Conservation (phyloP, 2,888 invertebrate genomes). For the Nebria brevicollis region DNA sequence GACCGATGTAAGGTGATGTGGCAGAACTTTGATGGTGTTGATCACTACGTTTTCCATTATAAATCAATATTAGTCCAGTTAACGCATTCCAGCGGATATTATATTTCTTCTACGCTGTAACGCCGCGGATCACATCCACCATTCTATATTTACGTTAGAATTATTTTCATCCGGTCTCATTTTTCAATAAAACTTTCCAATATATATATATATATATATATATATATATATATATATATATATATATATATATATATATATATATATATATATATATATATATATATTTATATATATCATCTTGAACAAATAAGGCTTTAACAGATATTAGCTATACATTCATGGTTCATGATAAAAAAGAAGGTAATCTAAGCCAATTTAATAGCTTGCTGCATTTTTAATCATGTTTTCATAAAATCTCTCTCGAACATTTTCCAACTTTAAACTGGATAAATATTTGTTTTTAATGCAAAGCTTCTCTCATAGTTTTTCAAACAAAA, state of each 20-base stretch:
- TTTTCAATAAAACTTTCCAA: neutral
- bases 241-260: too few species aligned
- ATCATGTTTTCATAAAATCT: neutral
- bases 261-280: too few species aligned
- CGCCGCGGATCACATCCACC: constrained; percentile 3
- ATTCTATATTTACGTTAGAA: neutral
- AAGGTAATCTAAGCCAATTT: neutral
- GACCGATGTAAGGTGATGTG: neutral
- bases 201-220: neutral
- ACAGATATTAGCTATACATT: too few species aligned
- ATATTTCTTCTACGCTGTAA: constrained; percentile 9
- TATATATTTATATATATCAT: too few species aligned
- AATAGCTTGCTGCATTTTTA: neutral
- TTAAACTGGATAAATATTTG: neutral
- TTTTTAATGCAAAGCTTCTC: neutral
- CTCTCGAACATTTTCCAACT: neutral
- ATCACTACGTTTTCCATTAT: neutral
- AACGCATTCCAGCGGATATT: constrained; percentile 11
- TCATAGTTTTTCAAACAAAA: neutral
- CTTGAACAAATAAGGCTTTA: too few species aligned
- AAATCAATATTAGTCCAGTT: constrained; percentile 4
- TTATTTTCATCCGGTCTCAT: neutral
- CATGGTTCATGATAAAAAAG: too few species aligned
- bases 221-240: too few species aligned
- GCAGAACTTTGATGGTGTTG: neutral